A percentile compares a stretch with the other conserved stretches of the same genome.
These are phyloP conservation scores for Gymnoscelis rufifasciata DNA, from an alignment of 2,888 invertebrate species.

Conservation along the genomic window DNA sequence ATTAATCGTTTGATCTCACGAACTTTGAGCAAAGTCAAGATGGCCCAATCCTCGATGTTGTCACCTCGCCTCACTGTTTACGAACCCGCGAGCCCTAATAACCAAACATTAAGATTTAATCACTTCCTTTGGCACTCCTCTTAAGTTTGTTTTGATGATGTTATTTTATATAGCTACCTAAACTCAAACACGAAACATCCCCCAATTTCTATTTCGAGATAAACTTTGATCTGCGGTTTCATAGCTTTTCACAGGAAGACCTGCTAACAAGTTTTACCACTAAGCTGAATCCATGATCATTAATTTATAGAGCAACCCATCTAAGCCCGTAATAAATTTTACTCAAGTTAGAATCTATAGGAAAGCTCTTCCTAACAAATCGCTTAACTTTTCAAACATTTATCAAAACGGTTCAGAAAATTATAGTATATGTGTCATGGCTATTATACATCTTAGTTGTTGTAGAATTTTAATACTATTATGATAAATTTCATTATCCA, in stretches of 20 bases:
- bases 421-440: no score
- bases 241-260: constrained; percentile 18
- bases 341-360: not conserved
- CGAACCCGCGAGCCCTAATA: constrained; percentile 16
- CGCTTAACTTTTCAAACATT: not conserved
- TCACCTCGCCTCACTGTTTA: constrained; percentile 13
- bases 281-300: not conserved
- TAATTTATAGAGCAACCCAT: not conserved
- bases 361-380: not conserved
- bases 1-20: constrained; percentile 11
- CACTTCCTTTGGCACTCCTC: constrained; percentile 15
- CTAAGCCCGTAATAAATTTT: not conserved
- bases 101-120: constrained; percentile 25
- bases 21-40: not conserved
- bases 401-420: no score
- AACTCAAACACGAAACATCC: constrained; percentile 20
- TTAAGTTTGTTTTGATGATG: constrained; percentile 25
- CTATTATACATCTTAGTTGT: no score
- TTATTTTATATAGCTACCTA: constrained; percentile 27
- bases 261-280: constrained; percentile 5
- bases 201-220: constrained; percentile 26
- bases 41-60: constrained; percentile 12
- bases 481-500: no score
- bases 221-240: constrained; percentile 24
- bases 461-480: no score